Percentiles rank a stretch among this genome's conserved stretches.
Conservation (phyloP, 1,140 invertebrate genomes). For the Hestina assimilis region DNA sequence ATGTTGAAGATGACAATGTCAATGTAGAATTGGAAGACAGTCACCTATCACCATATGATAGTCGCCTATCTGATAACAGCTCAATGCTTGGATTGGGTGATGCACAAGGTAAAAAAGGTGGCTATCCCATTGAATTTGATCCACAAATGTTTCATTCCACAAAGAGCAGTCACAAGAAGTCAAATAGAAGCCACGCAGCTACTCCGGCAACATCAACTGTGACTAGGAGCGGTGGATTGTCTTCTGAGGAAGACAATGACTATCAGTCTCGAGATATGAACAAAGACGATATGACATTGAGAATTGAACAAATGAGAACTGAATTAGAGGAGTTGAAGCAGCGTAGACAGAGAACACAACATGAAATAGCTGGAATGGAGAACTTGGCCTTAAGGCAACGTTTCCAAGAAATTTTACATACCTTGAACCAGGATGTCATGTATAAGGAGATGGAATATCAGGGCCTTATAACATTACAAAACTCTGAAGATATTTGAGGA, state of each 20-base stretch:
- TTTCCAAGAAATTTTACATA: slow-evolving; percentile 89
- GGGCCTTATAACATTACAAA: slow-evolving; percentile 56
- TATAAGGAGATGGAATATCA: slow-evolving; percentile 87
- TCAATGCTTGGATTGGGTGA: slow-evolving; percentile 83
- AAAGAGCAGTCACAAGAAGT: slow-evolving; percentile 28
- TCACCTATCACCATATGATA: slow-evolving; percentile 86
- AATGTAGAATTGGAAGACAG: slow-evolving; percentile 90
- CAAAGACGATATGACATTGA: slow-evolving; percentile 77
- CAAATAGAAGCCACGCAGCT: slow-evolving; percentile 21
- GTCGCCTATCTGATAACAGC: slow-evolving; percentile 86
- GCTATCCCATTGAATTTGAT: slow-evolving; percentile 42
- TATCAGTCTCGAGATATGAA: slow-evolving; percentile 45
- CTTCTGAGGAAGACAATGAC: slow-evolving; percentile 56
- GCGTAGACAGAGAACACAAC: slow-evolving; percentile 86
- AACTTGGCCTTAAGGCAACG: slow-evolving; percentile 89
- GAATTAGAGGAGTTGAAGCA: slow-evolving; percentile 86
- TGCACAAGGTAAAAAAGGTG: slow-evolving; percentile 32
- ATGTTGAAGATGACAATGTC: slow-evolving; percentile 85
- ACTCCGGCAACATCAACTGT: slow-evolving; percentile 36
- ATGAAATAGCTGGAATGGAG: slow-evolving; percentile 91
- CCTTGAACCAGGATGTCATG: slow-evolving; percentile 86
- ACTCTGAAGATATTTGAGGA: slow-evolving; percentile 74
- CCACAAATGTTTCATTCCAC: slow-evolving; percentile 51
- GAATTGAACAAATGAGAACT: slow-evolving; percentile 80
- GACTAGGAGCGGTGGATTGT: slow-evolving; percentile 39